Percentiles rank a stretch among this genome's conserved stretches.
Evolutionary conservation across 2,888 invertebrate species (phyloP).

Genomic region (Trissoscelio sp.): DNA sequence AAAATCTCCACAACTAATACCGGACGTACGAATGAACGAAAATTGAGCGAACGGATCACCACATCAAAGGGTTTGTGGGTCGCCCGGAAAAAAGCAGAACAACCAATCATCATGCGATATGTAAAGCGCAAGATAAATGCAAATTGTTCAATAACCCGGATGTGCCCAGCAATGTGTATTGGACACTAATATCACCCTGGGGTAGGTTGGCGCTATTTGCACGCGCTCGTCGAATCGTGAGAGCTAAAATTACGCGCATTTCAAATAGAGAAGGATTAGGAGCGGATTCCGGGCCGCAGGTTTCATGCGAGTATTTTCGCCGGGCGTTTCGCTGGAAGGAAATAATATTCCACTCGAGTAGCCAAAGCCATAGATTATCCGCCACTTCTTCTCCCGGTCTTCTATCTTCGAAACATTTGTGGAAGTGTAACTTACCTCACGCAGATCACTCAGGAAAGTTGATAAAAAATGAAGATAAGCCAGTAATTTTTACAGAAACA

Average conservation of each 20-base stretch:
- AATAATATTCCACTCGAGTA: slow-evolving; percentile 68
- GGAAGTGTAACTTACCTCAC: slow-evolving; percentile 47
- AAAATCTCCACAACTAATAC: slow-evolving; percentile 5
- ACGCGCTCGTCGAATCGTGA: slow-evolving; percentile 30
- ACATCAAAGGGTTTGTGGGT: slow-evolving; percentile 25
- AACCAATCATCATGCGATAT: slow-evolving; percentile 12
- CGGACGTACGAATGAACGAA: slow-evolving; percentile 1
- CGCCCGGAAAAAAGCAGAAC: slow-evolving; percentile 17
- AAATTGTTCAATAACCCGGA: slow-evolving; percentile 39
- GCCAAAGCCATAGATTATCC: slow-evolving; percentile 71
- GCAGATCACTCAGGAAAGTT: slow-evolving; percentile 31
- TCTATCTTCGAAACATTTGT: slow-evolving; percentile 59
- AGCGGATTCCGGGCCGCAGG: slow-evolving; percentile 45
- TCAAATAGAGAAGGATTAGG: slow-evolving; percentile 67
- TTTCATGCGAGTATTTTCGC: slow-evolving; percentile 45
- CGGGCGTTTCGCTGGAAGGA: slow-evolving; percentile 50
- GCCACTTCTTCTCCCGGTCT: slow-evolving; percentile 57
- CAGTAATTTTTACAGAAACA: slow-evolving; percentile 38
- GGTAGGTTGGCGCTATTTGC: slow-evolving; percentile 42
- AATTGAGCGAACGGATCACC: slow-evolving; percentile 1
- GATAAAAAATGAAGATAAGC: slow-evolving; percentile 61
- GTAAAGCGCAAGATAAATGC: slow-evolving; percentile 37
- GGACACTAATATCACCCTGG: slow-evolving; percentile 38
- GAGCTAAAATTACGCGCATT: slow-evolving; percentile 59
- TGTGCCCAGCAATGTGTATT: slow-evolving; percentile 23